Percentiles rank a stretch among this genome's conserved stretches.
These are phyloP conservation scores for Epinephelus awoara DNA, from an alignment of 2,797 vertebrate species.

Conservation along the genomic window DNA sequence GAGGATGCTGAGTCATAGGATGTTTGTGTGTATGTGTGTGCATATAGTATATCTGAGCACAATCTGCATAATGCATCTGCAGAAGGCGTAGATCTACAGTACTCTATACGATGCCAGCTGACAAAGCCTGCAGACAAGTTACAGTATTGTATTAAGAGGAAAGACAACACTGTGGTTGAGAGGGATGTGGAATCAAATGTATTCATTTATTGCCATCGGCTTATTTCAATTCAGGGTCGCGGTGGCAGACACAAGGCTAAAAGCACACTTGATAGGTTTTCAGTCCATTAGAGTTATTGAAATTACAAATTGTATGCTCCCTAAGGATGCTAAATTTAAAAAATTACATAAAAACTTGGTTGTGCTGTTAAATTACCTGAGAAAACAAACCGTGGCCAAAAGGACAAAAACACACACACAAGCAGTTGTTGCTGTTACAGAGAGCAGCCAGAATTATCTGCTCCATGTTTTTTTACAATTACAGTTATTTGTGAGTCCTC, in stretches of 20 bases:
- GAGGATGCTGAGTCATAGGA: conserved; percentile 64
- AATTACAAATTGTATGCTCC: conserved; percentile 28
- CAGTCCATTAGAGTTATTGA: conserved; percentile 39
- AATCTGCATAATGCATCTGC: conserved; percentile 49
- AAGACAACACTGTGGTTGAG: conserved; percentile 29
- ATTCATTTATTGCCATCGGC: conserved; percentile 24
- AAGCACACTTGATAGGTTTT: conserved; percentile 33
- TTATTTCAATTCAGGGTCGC: conserved; percentile 30
- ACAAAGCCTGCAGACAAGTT: conserved; percentile 46
- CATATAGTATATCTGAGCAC: conserved; percentile 44
- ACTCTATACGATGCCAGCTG: conserved; percentile 31
- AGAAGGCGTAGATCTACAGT: conserved; percentile 44
- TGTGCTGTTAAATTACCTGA: not conserved
- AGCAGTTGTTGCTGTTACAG: not conserved
- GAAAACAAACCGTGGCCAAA: conserved; percentile 5
- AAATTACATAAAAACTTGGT: not conserved
- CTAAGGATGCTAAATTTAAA: conserved; percentile 13
- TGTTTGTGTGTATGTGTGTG: conserved; percentile 45
- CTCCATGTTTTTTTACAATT: not conserved
- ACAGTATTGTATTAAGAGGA: conserved; percentile 35
- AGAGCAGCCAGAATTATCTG: not conserved
- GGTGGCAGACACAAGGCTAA: conserved; percentile 13
- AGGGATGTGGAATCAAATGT: conserved; percentile 5
- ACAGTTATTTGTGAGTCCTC: conserved; percentile 8
- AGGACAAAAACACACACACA: not conserved